Base-by-base conservation (phyloP, 2,113 vertebrate genomes). In the Regulus satrapa region DNA sequence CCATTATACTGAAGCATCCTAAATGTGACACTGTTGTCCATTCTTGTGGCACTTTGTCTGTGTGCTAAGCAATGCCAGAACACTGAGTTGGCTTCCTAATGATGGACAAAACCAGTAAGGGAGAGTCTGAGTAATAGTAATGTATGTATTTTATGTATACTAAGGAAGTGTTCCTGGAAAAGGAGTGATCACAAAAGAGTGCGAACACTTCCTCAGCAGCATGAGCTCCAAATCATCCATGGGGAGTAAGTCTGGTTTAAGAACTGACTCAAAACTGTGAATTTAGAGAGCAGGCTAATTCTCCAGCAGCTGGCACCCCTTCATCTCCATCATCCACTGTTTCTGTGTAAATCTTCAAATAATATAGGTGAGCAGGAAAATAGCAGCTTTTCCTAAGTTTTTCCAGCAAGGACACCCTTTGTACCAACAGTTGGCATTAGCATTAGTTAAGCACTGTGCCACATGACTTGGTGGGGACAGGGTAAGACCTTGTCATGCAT, bases 121-220 rank as follows among this genome's bases (percentile, higher is more conserved):
- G 43, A 29, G 24, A 67, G 26, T 34, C 24, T 68, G 46, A 31
- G 51, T 32, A 17, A n/a, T 2, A 72, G 26, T 51, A 71, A 28
- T 1, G 0, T 29, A 7, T 17, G 31, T 64, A 59, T 56, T 56
- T 2, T 14, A 3, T 34, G 19, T 51, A 9, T 15, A 17, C 8
- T 48, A 25, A 46, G 15, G 29, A 62, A 34, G 7, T 13, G 10
- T 58, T 81, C 56, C 52, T 63, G 34, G 32, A 55, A 85, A 62
- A 71, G 26, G 24, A 18, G 25, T 14, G 7, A 28, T 75, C 4
- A 59, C 31, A 28, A 36, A 55, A 46, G 71, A 78, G 10, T 80
- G 19, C 17, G 48, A 71, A 11, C 21, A 9, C 36, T 72, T 85
- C 48, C 19, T 48, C 45, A 45, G 49, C 48, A 92, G 48, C 15